Evolutionary conservation across 2,113 vertebrate genomes (phyloP).

Genomic region (Ibidorhyncha struthersii): DNA sequence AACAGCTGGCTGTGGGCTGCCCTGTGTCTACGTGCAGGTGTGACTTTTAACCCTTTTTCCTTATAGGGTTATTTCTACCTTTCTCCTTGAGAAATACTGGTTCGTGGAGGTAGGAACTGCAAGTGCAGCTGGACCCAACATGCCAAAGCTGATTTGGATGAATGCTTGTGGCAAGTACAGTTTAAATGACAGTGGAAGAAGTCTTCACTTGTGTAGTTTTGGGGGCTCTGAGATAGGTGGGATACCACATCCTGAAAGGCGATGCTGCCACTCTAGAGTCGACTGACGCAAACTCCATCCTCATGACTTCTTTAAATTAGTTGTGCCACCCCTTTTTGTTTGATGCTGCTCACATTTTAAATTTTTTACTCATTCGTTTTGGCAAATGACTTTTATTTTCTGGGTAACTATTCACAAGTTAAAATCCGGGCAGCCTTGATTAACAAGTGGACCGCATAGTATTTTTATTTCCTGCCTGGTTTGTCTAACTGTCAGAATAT

Average conservation of each 20-base stretch:
- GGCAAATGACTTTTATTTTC: neutral
- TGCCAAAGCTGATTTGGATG: neutral
- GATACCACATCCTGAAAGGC: neutral
- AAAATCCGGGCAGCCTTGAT: neutral
- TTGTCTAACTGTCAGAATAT: neutral
- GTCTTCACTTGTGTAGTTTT: neutral
- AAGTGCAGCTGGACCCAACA: neutral
- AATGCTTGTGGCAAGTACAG: neutral
- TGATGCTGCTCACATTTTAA: neutral
- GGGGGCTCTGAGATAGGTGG: neutral
- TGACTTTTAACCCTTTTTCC: neutral
- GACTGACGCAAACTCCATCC: neutral
- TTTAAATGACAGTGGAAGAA: neutral
- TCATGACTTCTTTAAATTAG: neutral
- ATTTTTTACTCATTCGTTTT: neutral
- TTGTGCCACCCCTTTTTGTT: neutral
- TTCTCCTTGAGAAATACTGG: neutral
- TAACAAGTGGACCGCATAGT: neutral
- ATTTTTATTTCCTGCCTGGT: neutral
- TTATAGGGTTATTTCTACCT: neutral
- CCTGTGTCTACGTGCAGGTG: neutral
- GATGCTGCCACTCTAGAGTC: neutral
- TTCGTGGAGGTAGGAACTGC: neutral
- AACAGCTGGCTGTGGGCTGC: neutral
- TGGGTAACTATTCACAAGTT: neutral